Evolutionary conservation across 2,888 invertebrate genomes (phyloP).

Genomic region (Macrosiphum euphorbiae): DNA sequence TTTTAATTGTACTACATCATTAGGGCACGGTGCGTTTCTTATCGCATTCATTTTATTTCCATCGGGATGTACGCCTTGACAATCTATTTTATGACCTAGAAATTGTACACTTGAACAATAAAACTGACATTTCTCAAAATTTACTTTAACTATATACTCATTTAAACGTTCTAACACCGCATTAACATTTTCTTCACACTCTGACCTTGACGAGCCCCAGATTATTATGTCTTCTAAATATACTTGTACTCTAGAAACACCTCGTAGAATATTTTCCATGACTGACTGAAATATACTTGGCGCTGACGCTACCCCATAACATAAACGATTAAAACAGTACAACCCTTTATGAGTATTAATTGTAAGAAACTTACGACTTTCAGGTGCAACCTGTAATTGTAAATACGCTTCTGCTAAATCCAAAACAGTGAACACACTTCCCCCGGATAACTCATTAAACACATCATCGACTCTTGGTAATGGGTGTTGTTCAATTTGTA

Average conservation of each 20-base stretch:
- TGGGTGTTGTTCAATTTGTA: conserved; percentile 68
- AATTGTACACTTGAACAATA: conserved; percentile 5
- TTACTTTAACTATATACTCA: conserved; percentile 27
- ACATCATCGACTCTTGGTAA: conserved; percentile 67
- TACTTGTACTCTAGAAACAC: conserved; percentile 40
- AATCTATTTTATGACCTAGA: conserved; percentile 28
- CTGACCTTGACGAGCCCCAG: conserved; percentile 31
- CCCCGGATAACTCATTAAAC: conserved; percentile 66
- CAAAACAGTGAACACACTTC: conserved; percentile 66
- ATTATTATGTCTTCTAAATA: conserved; percentile 67
- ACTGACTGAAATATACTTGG: conserved; percentile 68
- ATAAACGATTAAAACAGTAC: conserved; percentile 67
- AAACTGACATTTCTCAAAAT: conserved; percentile 39
- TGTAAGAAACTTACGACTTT: conserved; percentile 67
- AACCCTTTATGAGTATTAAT: conserved; percentile 68
- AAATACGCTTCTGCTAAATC: conserved; percentile 67
- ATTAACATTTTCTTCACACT: conserved; percentile 30
- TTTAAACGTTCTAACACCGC: conserved; percentile 19
- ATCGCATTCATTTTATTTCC: too few species aligned
- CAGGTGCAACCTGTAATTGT: conserved; percentile 66
- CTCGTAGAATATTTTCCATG: conserved; percentile 65
- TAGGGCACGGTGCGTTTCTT: too few species aligned
- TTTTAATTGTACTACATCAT: not conserved
- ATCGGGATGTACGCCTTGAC: not conserved
- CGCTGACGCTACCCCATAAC: conserved; percentile 68